Percentiles rank a stretch among this genome's conserved stretches.
Evolutionary conservation across 2,113 vertebrate species (phyloP).

Genomic region (Sinosuthora webbiana): DNA sequence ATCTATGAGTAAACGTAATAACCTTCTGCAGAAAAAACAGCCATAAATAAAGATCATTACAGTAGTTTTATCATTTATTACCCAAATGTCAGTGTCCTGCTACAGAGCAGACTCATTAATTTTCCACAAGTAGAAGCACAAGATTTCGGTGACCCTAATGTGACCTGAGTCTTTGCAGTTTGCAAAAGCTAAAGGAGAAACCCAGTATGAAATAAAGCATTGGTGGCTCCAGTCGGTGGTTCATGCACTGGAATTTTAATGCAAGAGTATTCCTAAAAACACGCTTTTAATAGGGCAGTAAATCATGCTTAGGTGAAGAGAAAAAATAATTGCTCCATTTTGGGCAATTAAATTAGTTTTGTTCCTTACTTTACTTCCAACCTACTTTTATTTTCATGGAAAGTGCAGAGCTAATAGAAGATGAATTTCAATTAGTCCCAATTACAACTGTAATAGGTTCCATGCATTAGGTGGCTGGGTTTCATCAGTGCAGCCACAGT

Average conservation of each 20-base stretch:
- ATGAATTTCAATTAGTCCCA: slow-evolving; percentile 70
- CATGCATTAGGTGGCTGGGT: neutral
- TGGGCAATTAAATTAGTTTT: slow-evolving; percentile 58
- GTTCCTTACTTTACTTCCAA: slow-evolving; percentile 50
- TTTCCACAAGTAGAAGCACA: slow-evolving; percentile 56
- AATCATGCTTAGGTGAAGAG: slow-evolving; percentile 64
- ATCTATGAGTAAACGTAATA: slow-evolving; percentile 50
- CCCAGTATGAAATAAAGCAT: neutral
- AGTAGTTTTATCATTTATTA: slow-evolving; percentile 35
- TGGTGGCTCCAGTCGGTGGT: slow-evolving; percentile 18
- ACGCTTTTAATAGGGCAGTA: slow-evolving; percentile 69
- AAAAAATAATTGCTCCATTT: slow-evolving; percentile 72
- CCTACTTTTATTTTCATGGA: slow-evolving; percentile 57
- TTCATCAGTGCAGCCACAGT: neutral
- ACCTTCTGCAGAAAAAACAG: slow-evolving; percentile 24
- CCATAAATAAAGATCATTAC: slow-evolving; percentile 42
- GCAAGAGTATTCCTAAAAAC: slow-evolving; percentile 61
- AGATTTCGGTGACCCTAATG: slow-evolving; percentile 51
- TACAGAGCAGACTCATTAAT: slow-evolving; percentile 24
- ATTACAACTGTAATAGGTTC: slow-evolving; percentile 43
- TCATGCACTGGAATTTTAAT: slow-evolving; percentile 71
- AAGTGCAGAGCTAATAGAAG: slow-evolving; percentile 49
- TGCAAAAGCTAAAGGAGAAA: slow-evolving; percentile 45
- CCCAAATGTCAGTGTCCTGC: neutral
- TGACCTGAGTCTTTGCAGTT: slow-evolving; percentile 45